Evolutionary conservation across 2,888 invertebrate genomes (phyloP), one percentile per base, ranked within the genome.

Genomic region (Drosophila multiciliata): DNA sequence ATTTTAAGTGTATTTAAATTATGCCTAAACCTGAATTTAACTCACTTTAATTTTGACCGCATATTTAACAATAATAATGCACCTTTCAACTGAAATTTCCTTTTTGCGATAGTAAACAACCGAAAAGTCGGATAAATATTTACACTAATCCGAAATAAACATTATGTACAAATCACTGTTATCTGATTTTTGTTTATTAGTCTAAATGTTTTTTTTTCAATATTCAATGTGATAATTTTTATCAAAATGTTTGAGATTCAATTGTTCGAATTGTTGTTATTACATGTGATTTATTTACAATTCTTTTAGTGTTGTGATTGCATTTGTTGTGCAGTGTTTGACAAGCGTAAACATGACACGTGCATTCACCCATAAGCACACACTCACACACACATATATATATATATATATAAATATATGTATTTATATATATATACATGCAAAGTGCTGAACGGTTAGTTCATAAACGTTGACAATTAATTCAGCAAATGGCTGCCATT

Each of bases 391-490:
- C 20, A 33, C 0, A n/a, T 15, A 15, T 38, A 70, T 38, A 60
- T 3, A 49, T 38, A 52, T 40, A 45, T 17, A 49, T 26, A 17
- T 8, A 29, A 26, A 20, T 26, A 40, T 0, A 6, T 15, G n/a
- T 54, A 65, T 38, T 53, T 42, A 29, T n/a, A 53, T 23, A 33
- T 45, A 36, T 45, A 60, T 50, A 55, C 7, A 40, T 45, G 50
- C 52, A 45, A 15, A 58, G 33, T 33, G 42, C 53, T 42, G 42
- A 58, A 62, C 69, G 62, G 58, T 86, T 75, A 90, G 73, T 77
- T 90, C 87, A 85, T 89, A 90, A 89, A 74, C 85, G 90, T 75
- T 89, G 80, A 89, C 90, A 90, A 87, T 90, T 87, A 87, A 82
- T 90, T 71, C 71, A 66, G 82, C 70, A 82, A 89, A 84, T 87